A percentile compares a stretch with the other conserved stretches of the same genome.
phyloP scores from a whole-genome alignment of 1,140 invertebrate species.

The Hyphantria cunea region DNA sequence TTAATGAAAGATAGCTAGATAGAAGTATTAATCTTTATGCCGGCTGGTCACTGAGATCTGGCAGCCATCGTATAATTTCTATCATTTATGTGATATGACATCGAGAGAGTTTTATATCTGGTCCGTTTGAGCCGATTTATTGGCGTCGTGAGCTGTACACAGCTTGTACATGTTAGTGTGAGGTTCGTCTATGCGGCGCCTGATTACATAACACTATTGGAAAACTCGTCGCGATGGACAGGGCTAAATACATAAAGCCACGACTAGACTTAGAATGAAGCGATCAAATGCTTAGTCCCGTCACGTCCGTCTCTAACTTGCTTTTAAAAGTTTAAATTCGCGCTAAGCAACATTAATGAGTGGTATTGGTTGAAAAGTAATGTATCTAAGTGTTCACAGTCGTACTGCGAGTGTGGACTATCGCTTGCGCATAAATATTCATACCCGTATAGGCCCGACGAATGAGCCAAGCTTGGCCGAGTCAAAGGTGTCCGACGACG shows the following conservation, averaged over 20 bases:
- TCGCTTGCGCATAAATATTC: slow-evolving; percentile 63
- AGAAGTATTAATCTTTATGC: slow-evolving; percentile 8
- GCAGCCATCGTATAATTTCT: slow-evolving; percentile 17
- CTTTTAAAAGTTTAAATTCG: slow-evolving; percentile 74
- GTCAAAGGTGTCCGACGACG: slow-evolving; percentile 68
- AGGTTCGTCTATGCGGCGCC: slow-evolving; percentile 62
- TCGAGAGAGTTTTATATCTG: slow-evolving; percentile 26
- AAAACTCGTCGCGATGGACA: slow-evolving; percentile 64
- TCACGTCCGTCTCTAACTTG: slow-evolving; percentile 61
- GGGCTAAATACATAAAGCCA: slow-evolving; percentile 52
- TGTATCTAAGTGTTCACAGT: slow-evolving; percentile 36
- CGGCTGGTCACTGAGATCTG: slow-evolving; percentile 18
- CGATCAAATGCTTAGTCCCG: slow-evolving; percentile 45
- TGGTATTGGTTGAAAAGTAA: slow-evolving; percentile 47
- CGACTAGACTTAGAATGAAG: slow-evolving; percentile 60
- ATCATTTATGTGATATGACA: slow-evolving; percentile 26
- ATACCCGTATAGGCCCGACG: slow-evolving; percentile 49
- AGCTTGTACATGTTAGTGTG: slow-evolving; percentile 39
- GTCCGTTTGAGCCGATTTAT: slow-evolving; percentile 26
- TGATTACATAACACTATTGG: slow-evolving; percentile 70
- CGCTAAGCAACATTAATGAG: slow-evolving; percentile 71
- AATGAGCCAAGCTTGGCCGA: slow-evolving; percentile 49
- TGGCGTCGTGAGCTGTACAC: slow-evolving; percentile 18
- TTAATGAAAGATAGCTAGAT: slow-evolving; percentile 18
- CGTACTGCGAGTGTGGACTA: slow-evolving; percentile 42